phyloP scores from a whole-genome alignment of 1,140 invertebrate genomes.

The Belonocnema kinseyi region DNA sequence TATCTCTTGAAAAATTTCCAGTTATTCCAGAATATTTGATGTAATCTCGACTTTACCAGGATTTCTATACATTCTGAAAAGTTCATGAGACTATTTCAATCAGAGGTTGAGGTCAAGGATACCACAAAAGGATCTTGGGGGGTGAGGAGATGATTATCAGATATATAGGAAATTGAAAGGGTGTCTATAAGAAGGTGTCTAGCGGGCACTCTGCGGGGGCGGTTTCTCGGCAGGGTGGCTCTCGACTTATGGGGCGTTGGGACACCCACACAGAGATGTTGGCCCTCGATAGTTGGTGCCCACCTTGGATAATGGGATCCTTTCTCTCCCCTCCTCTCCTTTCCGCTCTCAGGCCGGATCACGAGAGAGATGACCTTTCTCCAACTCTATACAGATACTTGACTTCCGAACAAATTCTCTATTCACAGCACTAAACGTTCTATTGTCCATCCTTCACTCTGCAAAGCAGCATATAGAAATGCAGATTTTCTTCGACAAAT shows the following conservation, averaged over 20 bases:
- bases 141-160: constrained; percentile 63
- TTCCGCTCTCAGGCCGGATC: not conserved
- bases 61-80: too few relatives aligned
- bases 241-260: constrained; percentile 45
- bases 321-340: not conserved
- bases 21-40: too few relatives aligned
- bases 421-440: constrained; percentile 23
- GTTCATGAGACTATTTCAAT: too few relatives aligned
- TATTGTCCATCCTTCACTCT: not conserved
- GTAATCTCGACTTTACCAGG: too few relatives aligned
- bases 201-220: constrained; percentile 47
- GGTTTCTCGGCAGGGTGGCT: constrained; percentile 51
- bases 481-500: constrained; percentile 7
- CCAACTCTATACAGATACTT: constrained; percentile 12
- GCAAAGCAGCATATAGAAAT: not conserved
- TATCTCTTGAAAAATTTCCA: too few relatives aligned
- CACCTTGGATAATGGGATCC: constrained; percentile 31
- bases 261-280: constrained; percentile 56
- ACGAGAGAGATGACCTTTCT: constrained; percentile 4
- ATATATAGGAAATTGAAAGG: constrained; percentile 70
- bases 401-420: constrained; percentile 34
- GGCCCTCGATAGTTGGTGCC: constrained; percentile 47
- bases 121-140: too few relatives aligned
- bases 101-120: too few relatives aligned
- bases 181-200: constrained; percentile 69